Evolutionary conservation across 2,113 vertebrate genomes (phyloP), one percentile per base, ranked within the genome.

Genomic region (Syngnathoides biaculeatus): DNA sequence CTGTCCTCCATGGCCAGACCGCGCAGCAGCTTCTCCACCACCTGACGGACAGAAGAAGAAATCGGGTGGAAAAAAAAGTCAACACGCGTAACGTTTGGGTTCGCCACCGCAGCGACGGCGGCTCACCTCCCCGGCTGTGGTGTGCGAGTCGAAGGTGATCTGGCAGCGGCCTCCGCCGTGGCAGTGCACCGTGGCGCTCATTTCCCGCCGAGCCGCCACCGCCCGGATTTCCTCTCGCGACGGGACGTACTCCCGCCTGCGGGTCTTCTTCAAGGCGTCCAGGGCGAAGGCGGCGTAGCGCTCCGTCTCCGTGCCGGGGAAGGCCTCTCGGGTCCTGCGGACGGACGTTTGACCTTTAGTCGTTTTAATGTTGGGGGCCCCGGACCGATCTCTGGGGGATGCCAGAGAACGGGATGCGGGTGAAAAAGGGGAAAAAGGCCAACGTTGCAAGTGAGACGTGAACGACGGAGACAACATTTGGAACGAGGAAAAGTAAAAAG

Each of bases 1-100:
- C 97, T 96, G 77, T 98, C 94, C 87, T 98, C 97, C 97, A 99
- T 99, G 65, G 93, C 95, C 68, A 99, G 90, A 19, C 97, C 97
- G 0, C 96, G 91, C 85, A 98, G 93, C 85, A 99, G 88, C 87
- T 98, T 99, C 90, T 99, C 95, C 81, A 98, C 97, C 88, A 99
- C 96, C 97, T 99, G 84, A 86, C 4, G 61, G n/a, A n/a, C n/a
- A n/a, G n/a, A n/a, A n/a, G n/a, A n/a, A n/a, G n/a, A n/a, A n/a
- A n/a, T n/a, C n/a, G n/a, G n/a, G n/a, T n/a, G n/a, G n/a, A n/a
- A n/a, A n/a, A n/a, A n/a, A n/a, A n/a, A n/a, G n/a, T n/a, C n/a
- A n/a, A n/a, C n/a, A n/a, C n/a, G n/a, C n/a, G n/a, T n/a, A n/a
- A n/a, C n/a, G n/a, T n/a, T 35, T 35, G 30, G 30, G 30, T 3